Conservation (phyloP, 2,113 vertebrate species). For the Lota lota region DNA sequence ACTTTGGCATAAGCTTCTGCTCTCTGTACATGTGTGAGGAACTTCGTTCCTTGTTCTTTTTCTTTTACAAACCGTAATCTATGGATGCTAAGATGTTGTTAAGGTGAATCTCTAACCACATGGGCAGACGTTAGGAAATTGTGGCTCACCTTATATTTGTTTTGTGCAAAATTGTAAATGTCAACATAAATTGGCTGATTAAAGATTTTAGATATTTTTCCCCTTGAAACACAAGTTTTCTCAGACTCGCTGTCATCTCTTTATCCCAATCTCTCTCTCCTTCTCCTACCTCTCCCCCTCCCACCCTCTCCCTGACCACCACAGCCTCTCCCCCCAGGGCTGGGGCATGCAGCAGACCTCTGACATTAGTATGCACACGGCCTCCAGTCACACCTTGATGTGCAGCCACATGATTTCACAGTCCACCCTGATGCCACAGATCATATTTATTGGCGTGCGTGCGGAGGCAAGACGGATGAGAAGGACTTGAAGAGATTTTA, state of each 20-base stretch:
- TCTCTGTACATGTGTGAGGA: too few relatives aligned
- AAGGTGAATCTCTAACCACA: neutral
- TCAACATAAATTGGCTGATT: neutral
- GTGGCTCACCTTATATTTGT: conserved; percentile 25
- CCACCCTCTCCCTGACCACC: neutral
- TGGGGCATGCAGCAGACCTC: conserved; percentile 23
- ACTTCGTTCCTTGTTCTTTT: too few relatives aligned
- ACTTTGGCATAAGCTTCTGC: neutral
- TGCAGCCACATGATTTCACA: conserved; percentile 76
- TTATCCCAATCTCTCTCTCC: neutral
- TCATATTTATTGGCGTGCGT: conserved; percentile 74
- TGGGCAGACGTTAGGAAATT: conserved; percentile 18
- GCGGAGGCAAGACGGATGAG: conserved; percentile 65
- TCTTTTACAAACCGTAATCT: neutral
- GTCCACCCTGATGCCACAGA: conserved; percentile 69
- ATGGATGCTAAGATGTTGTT: neutral
- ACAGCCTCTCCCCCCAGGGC: conserved; percentile 16
- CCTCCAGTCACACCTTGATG: conserved; percentile 73
- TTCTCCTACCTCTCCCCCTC: neutral
- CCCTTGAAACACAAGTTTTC: neutral
- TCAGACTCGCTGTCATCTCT: neutral
- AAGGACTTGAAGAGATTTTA: conserved; percentile 42
- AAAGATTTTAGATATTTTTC: too few relatives aligned
- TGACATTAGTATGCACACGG: conserved; percentile 68
- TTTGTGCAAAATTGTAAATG: too few relatives aligned